Evolutionary conservation across 2,113 vertebrate genomes (phyloP), one percentile per base, ranked within the genome.

Genomic region (Tachuris rubrigastra): DNA sequence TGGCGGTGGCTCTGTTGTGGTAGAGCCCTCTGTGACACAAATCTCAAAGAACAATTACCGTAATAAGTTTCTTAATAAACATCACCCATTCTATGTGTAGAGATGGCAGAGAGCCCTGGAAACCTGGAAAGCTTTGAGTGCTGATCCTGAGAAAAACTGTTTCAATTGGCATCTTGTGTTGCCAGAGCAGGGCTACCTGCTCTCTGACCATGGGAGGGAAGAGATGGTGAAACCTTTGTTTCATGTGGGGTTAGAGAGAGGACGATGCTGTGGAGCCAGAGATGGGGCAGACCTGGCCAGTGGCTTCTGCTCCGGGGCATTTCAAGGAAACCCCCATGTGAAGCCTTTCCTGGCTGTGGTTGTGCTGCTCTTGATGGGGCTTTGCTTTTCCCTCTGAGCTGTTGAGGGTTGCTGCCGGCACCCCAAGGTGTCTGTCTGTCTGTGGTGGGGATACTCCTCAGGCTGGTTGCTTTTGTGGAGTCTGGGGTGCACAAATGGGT

Each of bases 61-160:
- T 58, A 41, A 42, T 91, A 55, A 71, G 72, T 66, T 74, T 42
- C 78, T 60, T 84, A 74, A 84, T 69, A 77, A 90, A 58, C 2
- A 5, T 75, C 49, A 73, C 53, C 58, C 7, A 5, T 50, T 88
- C 3, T n/a, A 7, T 0, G 3, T 0, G 0, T 25, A 42, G 79
- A 56, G 47, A 59, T 83, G 52, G 83, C 72, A 69, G 55, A 76
- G 77, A 8, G 23, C 82, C 71, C 62, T 39, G 33, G 41, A 95
- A 90, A 80, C 75, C 62, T 78, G 56, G 60, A 83, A 91, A 78
- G 66, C 75, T 83, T 66, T 71, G 72, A 84, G 52, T 77, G 30
- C 47, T 77, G 63, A 53, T 69, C 20, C 18, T 58, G 50, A 88
- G 66, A 20, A 85, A 90, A n/a, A 41, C 33, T 5, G 1, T 85